phyloP scores from a whole-genome alignment of 2,888 invertebrate genomes.

The Lacanobia wlatinum region DNA sequence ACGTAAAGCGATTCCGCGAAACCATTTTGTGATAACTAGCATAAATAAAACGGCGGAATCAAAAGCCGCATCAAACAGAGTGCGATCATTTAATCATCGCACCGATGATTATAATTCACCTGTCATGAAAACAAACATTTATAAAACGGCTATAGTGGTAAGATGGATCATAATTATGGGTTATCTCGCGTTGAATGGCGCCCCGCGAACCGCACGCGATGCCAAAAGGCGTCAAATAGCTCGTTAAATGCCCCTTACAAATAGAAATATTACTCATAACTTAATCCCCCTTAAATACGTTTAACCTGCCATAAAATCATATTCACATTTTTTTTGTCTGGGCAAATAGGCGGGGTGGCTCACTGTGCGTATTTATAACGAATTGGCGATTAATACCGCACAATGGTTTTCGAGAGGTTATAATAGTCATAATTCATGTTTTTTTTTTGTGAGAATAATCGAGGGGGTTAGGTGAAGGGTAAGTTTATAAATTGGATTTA shows the following conservation, averaged over 20 bases:
- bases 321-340: conserved; percentile 83
- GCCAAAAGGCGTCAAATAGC: conserved; percentile 87
- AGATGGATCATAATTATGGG: conserved; percentile 82
- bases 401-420: conserved; percentile 86
- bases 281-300: conserved; percentile 90
- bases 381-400: conserved; percentile 85
- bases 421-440: conserved; percentile 89
- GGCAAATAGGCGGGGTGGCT: conserved; percentile 84
- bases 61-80: conserved; percentile 69
- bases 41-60: conserved; percentile 68
- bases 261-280: conserved; percentile 90
- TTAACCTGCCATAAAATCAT: conserved; percentile 90
- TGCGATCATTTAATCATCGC: conserved; percentile 74
- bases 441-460: conserved; percentile 82
- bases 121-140: conserved; percentile 86
- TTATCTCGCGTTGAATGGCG: conserved; percentile 73
- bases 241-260: conserved; percentile 88
- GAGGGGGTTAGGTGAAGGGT: conserved; percentile 82
- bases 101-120: conserved; percentile 78
- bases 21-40: conserved; percentile 63
- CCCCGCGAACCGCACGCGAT: conserved; percentile 82
- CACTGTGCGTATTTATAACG: conserved; percentile 83
- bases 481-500: conserved; percentile 89
- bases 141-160: conserved; percentile 73
- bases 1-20: conserved; percentile 47